These are phyloP conservation scores for Drosophila mojavensis DNA, from an alignment of 1,140 invertebrate genomes.

Conservation along the genomic window DNA sequence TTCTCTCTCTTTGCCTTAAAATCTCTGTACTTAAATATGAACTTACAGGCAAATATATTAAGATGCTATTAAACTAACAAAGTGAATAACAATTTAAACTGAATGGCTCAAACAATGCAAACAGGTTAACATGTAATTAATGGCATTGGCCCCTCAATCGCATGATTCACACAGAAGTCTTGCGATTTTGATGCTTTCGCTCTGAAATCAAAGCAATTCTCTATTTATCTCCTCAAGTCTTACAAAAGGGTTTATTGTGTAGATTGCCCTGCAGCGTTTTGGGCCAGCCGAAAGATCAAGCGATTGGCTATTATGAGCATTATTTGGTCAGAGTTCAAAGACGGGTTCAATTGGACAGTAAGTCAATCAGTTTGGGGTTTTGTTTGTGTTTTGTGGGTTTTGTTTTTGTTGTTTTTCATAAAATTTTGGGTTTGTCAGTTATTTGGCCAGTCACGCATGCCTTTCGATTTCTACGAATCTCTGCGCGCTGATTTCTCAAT, in stretches of 20 bases:
- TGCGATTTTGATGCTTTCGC: conserved; percentile 28
- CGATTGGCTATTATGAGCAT: conserved; percentile 18
- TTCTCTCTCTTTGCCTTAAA: too few relatives aligned
- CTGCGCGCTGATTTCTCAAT: conserved; percentile 64
- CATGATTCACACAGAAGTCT: conserved; percentile 21
- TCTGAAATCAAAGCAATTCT: conserved; percentile 26
- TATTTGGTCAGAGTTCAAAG: conserved; percentile 22
- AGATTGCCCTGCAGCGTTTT: neutral
- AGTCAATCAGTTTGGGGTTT: conserved; percentile 40
- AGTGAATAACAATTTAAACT: neutral
- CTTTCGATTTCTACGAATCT: conserved; percentile 64
- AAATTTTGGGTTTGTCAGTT: conserved; percentile 41
- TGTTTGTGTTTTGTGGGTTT: conserved; percentile 4
- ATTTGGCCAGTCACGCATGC: conserved; percentile 68
- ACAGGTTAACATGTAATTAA: conserved; percentile 19
- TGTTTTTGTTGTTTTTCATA: neutral
- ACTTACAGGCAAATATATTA: too few relatives aligned
- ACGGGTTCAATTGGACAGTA: conserved; percentile 45
- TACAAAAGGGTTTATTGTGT: conserved; percentile 3
- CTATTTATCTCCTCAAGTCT: conserved; percentile 11
- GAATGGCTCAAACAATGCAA: neutral
- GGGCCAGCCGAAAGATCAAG: conserved; percentile 37
- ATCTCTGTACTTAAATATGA: too few relatives aligned
- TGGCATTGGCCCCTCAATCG: neutral
- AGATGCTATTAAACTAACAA: neutral